phyloP scores from a whole-genome alignment of 2,797 vertebrate genomes.

The Spondyliosoma cantharus region DNA sequence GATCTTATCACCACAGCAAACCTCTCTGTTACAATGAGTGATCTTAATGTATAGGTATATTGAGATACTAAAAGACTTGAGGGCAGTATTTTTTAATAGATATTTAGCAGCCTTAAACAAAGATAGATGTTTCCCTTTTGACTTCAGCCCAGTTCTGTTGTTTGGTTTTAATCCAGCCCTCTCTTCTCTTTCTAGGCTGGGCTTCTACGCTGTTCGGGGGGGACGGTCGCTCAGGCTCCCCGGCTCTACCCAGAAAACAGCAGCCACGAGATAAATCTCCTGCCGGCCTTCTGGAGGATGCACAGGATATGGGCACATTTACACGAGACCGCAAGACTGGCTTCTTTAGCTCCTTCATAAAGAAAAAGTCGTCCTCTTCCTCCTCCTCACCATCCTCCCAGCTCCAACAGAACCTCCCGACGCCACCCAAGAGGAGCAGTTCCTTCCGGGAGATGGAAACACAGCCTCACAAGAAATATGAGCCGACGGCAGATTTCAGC shows the following conservation, averaged over 20 bases:
- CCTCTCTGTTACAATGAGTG: conserved; percentile 24
- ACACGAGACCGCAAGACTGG: conserved; percentile 96
- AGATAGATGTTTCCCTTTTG: conserved; percentile 15
- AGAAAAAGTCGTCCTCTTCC: conserved; percentile 89
- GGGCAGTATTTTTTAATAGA: background rate
- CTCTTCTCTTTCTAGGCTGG: conserved; percentile 76
- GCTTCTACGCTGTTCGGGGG: conserved; percentile 78
- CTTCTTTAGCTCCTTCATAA: conserved; percentile 99
- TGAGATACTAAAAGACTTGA: background rate
- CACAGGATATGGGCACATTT: conserved; percentile 92
- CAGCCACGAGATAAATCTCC: conserved; percentile 96
- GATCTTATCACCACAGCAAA: background rate
- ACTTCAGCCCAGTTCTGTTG: background rate
- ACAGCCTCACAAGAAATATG: conserved; percentile 97
- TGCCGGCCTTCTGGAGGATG: conserved; percentile 91
- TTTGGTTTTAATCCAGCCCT: conserved; percentile 34
- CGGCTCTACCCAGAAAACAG: conserved; percentile 95
- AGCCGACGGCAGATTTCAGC: conserved; percentile 91
- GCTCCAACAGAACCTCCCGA: conserved; percentile 90
- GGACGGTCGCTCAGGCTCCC: conserved; percentile 85
- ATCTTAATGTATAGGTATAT: conserved; percentile 26
- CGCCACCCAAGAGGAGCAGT: conserved; percentile 96
- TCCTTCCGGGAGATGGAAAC: conserved; percentile 99
- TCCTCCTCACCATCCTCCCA: conserved; percentile 81
- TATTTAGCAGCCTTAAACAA: conserved; percentile 26